phyloP scores from a whole-genome alignment of 2,797 vertebrate genomes.

The Sebastes ruberrimus region DNA sequence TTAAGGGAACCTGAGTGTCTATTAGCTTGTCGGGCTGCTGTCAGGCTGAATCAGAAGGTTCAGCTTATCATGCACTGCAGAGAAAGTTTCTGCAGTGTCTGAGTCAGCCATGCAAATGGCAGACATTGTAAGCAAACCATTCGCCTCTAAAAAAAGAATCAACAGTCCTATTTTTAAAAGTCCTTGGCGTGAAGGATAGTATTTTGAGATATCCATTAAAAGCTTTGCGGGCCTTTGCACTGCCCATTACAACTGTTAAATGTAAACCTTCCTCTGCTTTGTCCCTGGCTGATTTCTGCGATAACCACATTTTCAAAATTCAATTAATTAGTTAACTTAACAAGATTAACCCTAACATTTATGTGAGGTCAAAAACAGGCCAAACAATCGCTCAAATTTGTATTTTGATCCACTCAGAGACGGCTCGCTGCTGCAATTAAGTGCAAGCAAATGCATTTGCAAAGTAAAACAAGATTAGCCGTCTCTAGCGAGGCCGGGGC shows the following conservation, averaged over 20 bases:
- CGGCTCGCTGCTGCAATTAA: constrained; percentile 54
- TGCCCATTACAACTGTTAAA: not conserved
- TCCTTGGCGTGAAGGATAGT: not conserved
- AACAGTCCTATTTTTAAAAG: constrained; percentile 32
- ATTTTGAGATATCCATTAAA: constrained; percentile 37
- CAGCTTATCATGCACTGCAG: constrained; percentile 57
- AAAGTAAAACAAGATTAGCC: constrained; percentile 68
- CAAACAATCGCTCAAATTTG: constrained; percentile 56
- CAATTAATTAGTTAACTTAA: constrained; percentile 56
- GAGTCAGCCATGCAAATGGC: constrained; percentile 62
- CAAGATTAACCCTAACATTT: constrained; percentile 50
- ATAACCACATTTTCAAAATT: constrained; percentile 45
- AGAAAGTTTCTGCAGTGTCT: constrained; percentile 57
- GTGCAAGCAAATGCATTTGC: constrained; percentile 63
- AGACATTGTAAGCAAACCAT: constrained; percentile 23
- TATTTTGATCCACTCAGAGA: constrained; percentile 61
- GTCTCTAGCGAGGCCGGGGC: constrained; percentile 30
- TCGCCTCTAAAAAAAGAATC: constrained; percentile 27
- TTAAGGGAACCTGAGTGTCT: constrained; percentile 46
- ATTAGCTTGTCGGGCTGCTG: constrained; percentile 65
- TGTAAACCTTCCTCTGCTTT: constrained; percentile 5
- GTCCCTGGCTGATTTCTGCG: not conserved
- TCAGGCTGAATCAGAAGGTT: constrained; percentile 63
- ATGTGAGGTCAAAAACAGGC: constrained; percentile 49
- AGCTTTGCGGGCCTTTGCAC: not conserved